These are phyloP conservation scores for Eueides isabella DNA, from an alignment of 1,140 invertebrate genomes.

Conservation along the genomic window DNA sequence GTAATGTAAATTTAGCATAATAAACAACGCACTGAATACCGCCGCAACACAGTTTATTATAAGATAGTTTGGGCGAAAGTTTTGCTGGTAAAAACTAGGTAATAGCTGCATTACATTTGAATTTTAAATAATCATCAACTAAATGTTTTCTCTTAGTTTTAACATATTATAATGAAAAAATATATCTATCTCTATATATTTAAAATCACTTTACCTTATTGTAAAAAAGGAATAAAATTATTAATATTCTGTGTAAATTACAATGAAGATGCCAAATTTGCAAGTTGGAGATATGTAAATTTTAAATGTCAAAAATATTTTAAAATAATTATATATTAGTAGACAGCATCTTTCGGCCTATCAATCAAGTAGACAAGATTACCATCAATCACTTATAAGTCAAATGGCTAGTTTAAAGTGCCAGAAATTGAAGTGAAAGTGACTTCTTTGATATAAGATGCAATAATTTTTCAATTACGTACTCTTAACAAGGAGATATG, in stretches of 20 bases:
- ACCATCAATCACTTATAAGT: slow-evolving; percentile 40
- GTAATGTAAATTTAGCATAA: slow-evolving; percentile 38
- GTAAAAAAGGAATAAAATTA: no score
- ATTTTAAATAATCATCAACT: neutral
- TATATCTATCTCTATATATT: neutral
- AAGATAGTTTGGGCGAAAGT: slow-evolving; percentile 37
- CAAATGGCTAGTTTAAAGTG: slow-evolving; percentile 20
- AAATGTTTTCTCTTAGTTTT: neutral
- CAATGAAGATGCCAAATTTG: no score
- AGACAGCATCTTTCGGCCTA: slow-evolving; percentile 34
- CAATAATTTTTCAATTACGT: slow-evolving; percentile 48
- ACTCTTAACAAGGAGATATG: slow-evolving; percentile 45
- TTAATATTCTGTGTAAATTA: slow-evolving; percentile 14
- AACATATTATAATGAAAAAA: neutral
- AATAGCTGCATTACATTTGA: neutral
- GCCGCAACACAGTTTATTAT: slow-evolving; percentile 30
- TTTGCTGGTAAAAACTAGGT: slow-evolving; percentile 18
- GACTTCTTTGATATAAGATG: slow-evolving; percentile 31
- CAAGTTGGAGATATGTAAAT: neutral
- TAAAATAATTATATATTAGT: slow-evolving; percentile 34
- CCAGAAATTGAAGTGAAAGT: slow-evolving; percentile 36
- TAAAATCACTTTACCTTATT: no score
- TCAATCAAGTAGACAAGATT: slow-evolving; percentile 36
- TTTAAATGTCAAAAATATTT: slow-evolving; percentile 17
- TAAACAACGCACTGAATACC: slow-evolving; percentile 40